Percentiles rank a stretch among this genome's conserved stretches.
These are phyloP conservation scores for Heliconius hortense DNA, from an alignment of 2,888 invertebrate genomes.

Conservation along the genomic window DNA sequence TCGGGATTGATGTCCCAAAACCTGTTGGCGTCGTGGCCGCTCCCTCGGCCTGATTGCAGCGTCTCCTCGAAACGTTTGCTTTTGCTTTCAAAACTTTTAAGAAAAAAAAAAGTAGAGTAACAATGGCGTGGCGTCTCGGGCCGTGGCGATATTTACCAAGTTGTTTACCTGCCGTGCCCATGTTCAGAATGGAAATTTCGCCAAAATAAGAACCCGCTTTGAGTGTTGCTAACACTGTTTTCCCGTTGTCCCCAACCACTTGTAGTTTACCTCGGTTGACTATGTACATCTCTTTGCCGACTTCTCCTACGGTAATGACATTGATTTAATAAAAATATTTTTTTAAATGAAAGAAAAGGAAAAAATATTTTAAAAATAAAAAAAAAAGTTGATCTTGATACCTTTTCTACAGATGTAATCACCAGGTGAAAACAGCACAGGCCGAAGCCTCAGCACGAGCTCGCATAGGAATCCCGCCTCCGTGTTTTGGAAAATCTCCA, in stretches of 20 bases:
- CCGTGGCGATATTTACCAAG: constrained; percentile 93
- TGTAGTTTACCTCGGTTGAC: constrained; percentile 97
- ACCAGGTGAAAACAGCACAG: constrained; percentile 98
- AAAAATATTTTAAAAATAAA: not conserved
- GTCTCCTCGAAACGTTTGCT: constrained; percentile 79
- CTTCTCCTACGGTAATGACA: constrained; percentile 88
- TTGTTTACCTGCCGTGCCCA: constrained; percentile 99
- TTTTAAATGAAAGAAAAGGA: not conserved
- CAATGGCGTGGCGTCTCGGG: constrained; percentile 83
- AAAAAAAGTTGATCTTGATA: constrained; percentile 59
- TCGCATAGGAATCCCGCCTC: constrained; percentile 99
- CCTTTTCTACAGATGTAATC: constrained; percentile 99
- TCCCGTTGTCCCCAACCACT: constrained; percentile 97
- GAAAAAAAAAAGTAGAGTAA: constrained; percentile 69
- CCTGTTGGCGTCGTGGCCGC: constrained; percentile 78
- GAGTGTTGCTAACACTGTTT: constrained; percentile 97
- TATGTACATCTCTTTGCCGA: constrained; percentile 99
- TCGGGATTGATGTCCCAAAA: constrained; percentile 73
- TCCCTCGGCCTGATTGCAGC: constrained; percentile 82
- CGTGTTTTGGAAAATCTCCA: constrained; percentile 99
- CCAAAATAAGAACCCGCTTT: constrained; percentile 99
- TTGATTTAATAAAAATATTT: not conserved
- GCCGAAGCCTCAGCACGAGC: constrained; percentile 95
- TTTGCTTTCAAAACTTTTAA: constrained; percentile 69
- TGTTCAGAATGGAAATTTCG: constrained; percentile 99